Evolutionary conservation across 1,140 invertebrate species (phyloP).

Genomic region (Cherax destructor): DNA sequence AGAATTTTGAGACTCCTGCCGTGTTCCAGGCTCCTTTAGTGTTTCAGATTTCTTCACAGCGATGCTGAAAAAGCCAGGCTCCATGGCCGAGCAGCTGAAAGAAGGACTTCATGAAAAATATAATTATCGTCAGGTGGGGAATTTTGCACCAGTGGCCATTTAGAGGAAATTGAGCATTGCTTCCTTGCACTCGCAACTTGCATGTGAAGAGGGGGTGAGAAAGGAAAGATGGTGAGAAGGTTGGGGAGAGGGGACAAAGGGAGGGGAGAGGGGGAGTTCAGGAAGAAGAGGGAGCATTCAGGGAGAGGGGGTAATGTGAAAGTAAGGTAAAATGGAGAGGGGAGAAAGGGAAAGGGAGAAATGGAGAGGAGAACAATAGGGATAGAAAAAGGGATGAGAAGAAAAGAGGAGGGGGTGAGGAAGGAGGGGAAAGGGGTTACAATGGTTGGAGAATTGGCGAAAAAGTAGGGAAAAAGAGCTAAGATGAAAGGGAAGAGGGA

Average conservation of each 20-base stretch:
- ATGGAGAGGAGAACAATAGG: too few species aligned
- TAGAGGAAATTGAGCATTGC: slow-evolving; percentile 32
- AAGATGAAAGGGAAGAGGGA: too few species aligned
- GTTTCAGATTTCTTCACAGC: background rate
- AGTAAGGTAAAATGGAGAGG: background rate
- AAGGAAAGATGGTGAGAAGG: background rate
- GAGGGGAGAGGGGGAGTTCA: too few species aligned
- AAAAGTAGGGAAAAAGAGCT: too few species aligned
- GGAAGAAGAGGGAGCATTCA: too few species aligned
- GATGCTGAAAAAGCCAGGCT: background rate
- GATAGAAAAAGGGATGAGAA: too few species aligned
- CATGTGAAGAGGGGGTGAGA: slow-evolving; percentile 7
- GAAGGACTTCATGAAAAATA: slow-evolving; percentile 13
- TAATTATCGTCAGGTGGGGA: slow-evolving; percentile 14
- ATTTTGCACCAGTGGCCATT: slow-evolving; percentile 43
- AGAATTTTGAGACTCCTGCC: too few species aligned
- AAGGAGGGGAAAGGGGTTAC: too few species aligned
- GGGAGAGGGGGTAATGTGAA: background rate
- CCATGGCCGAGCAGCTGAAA: background rate
- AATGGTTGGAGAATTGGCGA: too few species aligned
- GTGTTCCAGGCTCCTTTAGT: too few species aligned
- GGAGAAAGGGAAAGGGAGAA: too few species aligned
- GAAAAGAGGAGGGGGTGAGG: too few species aligned
- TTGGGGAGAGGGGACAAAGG: background rate
- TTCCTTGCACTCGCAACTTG: background rate